These are phyloP conservation scores for Cherax quadricarinatus DNA, from an alignment of 1,140 invertebrate species.

Conservation along the genomic window DNA sequence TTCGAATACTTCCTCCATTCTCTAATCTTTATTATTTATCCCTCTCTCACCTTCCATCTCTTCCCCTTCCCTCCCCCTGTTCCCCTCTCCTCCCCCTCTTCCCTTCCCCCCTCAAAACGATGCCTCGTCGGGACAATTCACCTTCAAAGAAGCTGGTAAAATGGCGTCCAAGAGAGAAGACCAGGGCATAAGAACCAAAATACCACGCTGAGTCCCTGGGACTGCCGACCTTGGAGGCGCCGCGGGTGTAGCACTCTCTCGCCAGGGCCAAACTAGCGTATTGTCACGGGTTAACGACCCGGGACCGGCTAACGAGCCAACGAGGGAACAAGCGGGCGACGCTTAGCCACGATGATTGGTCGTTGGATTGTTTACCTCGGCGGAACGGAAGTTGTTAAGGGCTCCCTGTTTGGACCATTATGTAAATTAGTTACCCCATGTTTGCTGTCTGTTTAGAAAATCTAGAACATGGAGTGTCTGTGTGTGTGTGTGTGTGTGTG, in stretches of 20 bases:
- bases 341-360: neutral
- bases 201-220: neutral
- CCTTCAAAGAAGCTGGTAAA: neutral
- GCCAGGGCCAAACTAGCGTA: neutral
- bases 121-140: neutral
- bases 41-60: too few species aligned
- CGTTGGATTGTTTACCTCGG: neutral
- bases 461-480: neutral
- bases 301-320: conserved; percentile 1
- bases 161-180: neutral
- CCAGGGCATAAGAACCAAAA: neutral
- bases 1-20: too few species aligned
- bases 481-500: neutral
- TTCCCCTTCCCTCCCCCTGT: neutral
- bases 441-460: neutral
- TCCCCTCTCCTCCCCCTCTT: too few species aligned
- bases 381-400: neutral
- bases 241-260: neutral
- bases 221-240: neutral
- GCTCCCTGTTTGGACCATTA: conserved; percentile 2
- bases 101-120: neutral
- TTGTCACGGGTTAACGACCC: conserved; percentile 7
- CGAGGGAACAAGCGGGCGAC: neutral
- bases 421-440: conserved; percentile 1
- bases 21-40: too few species aligned